Base-by-base conservation (phyloP, 2,888 invertebrate species). In the Eupithecia abbreviata region DNA sequence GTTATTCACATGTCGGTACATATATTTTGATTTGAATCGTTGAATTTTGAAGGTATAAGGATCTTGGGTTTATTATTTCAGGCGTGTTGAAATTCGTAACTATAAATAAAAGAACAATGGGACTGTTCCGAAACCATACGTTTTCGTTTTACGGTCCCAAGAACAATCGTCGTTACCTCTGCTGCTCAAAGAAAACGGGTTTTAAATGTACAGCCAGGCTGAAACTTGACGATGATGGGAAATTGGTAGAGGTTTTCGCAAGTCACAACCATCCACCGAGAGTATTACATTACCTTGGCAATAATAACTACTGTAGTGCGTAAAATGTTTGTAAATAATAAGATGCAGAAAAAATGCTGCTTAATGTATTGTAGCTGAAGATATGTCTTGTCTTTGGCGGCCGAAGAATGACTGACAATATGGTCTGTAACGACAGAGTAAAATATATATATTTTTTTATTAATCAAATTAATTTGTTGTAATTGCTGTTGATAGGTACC, bases 91-190 rank as follows among this genome's bases (percentile, higher is more conserved):
- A 75, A 15, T n/a, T 68, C 0, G 15, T 68, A 5, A 72, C 4
- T 13, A 12, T 75, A 12, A 71, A 71, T 47, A 67, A 67, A 13
- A 75, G n/a, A 42, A 30, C 9, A 6, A 30, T 72, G 41, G 75
- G 9, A 30, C 45, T 69, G 7, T 77, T 70, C 41, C 18, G 69
- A 45, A 70, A 70, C 2, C 49, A 77, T 55, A 74, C 74, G 55
- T 77, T 77, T 43, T 74, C 72, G 12, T 74, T 74, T 45, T 72
- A 72, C 12, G 77, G 77, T 9, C 74, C 74, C 5, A 74, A 74
- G 70, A 51, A 74, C 13, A 47, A 4, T 10, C 65, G 73, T 3
- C 70, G 73, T 4, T 73, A 75, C 47, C 73, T 77, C 43, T 69
- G 43, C 62, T 81, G 80, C 49, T 79, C 79, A 0, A 77, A 65